Percentiles rank a stretch among this genome's conserved stretches.
phyloP scores from a whole-genome alignment of 2,888 invertebrate genomes.

The Ormyrus rosae region DNA sequence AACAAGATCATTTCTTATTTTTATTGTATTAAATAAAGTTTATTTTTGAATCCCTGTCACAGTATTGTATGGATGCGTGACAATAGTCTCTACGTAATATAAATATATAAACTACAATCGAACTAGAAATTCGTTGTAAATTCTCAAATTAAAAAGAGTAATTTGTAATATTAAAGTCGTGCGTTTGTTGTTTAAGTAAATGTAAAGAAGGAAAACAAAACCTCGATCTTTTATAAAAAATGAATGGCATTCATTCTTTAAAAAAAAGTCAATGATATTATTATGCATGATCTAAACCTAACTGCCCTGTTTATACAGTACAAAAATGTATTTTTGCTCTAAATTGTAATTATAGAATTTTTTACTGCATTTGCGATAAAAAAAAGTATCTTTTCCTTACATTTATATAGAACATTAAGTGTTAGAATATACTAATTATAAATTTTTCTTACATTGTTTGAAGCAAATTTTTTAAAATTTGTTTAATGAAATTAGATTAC shows the following conservation, averaged over 20 bases:
- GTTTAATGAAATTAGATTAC: constrained; percentile 22
- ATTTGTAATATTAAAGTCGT: constrained; percentile 44
- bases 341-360: constrained; percentile 28
- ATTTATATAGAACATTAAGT: neutral
- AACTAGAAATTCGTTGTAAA: constrained; percentile 41
- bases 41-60: constrained; percentile 47
- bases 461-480: constrained; percentile 15
- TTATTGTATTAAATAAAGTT: constrained; percentile 70
- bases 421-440: constrained; percentile 17
- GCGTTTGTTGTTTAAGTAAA: constrained; percentile 44
- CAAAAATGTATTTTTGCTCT: constrained; percentile 45
- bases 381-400: constrained; percentile 1
- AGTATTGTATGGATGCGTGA: constrained; percentile 49
- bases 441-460: constrained; percentile 18
- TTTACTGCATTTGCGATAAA: constrained; percentile 31
- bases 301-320: constrained; percentile 45
- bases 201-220: constrained; percentile 36
- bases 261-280: constrained; percentile 41
- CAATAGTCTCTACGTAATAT: constrained; percentile 37
- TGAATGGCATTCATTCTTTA: constrained; percentile 33
- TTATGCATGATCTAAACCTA: constrained; percentile 29
- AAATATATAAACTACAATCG: constrained; percentile 37
- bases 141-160: constrained; percentile 34
- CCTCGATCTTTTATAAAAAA: constrained; percentile 37
- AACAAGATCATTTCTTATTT: constrained; percentile 72